phyloP scores from a whole-genome alignment of 2,113 vertebrate species.

The Oreochromis tanganicae region DNA sequence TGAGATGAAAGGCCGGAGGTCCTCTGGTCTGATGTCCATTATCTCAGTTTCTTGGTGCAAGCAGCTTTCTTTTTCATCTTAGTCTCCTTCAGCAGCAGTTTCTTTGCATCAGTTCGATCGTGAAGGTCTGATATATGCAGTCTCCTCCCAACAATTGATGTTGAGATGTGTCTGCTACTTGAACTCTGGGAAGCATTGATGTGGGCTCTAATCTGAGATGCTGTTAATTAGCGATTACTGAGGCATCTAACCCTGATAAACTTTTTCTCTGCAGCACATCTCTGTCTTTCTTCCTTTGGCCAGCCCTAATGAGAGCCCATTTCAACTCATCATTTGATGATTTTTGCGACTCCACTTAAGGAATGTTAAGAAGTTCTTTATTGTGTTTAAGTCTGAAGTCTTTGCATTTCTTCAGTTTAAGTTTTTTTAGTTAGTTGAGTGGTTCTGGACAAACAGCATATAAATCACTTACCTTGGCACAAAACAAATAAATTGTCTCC shows the following conservation, averaged over 20 bases:
- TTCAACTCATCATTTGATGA: background rate
- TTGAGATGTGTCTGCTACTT: background rate
- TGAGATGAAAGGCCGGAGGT: background rate
- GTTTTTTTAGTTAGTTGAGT: background rate
- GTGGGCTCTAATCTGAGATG: background rate
- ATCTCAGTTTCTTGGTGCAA: background rate
- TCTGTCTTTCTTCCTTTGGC: background rate
- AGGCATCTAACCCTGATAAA: background rate
- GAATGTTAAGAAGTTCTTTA: background rate
- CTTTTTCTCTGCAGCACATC: background rate
- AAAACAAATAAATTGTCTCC: background rate
- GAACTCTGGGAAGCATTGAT: background rate
- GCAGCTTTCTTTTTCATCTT: background rate
- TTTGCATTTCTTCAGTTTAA: background rate
- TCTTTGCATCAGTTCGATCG: background rate
- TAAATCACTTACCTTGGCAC: background rate
- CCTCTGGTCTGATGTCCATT: background rate
- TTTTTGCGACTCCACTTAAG: background rate
- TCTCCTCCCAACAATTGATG: background rate
- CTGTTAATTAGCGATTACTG: background rate
- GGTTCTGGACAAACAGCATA: background rate
- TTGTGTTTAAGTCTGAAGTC: background rate
- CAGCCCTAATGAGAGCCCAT: background rate
- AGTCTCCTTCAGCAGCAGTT: background rate
- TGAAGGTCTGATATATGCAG: background rate